Evolutionary conservation across 2,797 vertebrate genomes (phyloP).

Genomic region (Mormyrus hasselquistii): DNA sequence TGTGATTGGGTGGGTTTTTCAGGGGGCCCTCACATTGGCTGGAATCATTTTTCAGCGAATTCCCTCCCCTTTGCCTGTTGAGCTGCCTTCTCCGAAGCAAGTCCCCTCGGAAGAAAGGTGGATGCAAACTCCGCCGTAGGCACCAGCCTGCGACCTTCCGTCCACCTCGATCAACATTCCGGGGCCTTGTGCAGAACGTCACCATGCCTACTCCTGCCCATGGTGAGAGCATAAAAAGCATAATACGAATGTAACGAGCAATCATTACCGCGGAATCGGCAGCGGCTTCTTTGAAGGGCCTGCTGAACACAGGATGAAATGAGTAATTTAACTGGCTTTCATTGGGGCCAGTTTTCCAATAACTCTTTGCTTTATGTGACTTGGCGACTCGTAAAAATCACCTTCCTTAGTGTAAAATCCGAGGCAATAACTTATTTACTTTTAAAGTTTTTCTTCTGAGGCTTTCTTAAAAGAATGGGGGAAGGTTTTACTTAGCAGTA

Average conservation of each 20-base stretch:
- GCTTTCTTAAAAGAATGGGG: background rate
- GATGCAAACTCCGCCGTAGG: conserved; percentile 35
- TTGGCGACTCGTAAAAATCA: conserved; percentile 27
- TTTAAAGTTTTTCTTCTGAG: background rate
- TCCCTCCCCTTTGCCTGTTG: conserved; percentile 3
- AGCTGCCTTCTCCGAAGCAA: conserved; percentile 14
- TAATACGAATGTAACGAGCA: conserved; percentile 25
- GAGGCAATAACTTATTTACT: conserved; percentile 30
- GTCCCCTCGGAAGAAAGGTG: conserved; percentile 8
- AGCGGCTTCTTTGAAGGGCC: conserved; percentile 10
- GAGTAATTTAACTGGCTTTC: conserved; percentile 17
- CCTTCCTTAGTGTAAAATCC: conserved; percentile 34
- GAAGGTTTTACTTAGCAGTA: background rate
- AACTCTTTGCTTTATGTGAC: conserved; percentile 29
- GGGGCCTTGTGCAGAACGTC: conserved; percentile 11
- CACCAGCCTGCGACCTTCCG: conserved; percentile 21
- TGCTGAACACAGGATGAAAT: background rate
- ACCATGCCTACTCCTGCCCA: background rate
- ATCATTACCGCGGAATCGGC: conserved; percentile 15
- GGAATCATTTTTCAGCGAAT: conserved; percentile 11
- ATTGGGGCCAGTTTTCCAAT: conserved; percentile 17
- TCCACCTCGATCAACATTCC: conserved; percentile 27
- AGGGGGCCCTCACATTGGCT: conserved; percentile 24
- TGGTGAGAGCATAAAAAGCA: background rate
- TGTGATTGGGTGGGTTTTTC: conserved; percentile 9